These are phyloP conservation scores for Apis cerana DNA, from an alignment of 1,140 invertebrate genomes.

Conservation along the genomic window DNA sequence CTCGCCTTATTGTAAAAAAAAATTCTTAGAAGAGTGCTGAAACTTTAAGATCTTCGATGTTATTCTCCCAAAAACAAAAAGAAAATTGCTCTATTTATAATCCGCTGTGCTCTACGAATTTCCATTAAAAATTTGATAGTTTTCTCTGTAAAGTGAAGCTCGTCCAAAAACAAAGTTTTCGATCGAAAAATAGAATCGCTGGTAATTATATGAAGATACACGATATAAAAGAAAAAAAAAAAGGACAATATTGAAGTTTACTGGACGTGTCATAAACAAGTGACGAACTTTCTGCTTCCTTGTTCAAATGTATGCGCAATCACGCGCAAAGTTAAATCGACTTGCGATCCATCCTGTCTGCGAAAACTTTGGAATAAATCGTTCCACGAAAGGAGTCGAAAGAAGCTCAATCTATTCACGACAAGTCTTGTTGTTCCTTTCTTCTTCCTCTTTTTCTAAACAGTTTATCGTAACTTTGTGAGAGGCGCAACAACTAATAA, in stretches of 20 bases:
- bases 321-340: slow-evolving; percentile 58
- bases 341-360: slow-evolving; percentile 15
- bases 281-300: slow-evolving; percentile 38
- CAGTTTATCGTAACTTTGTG: neutral
- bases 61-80: no score
- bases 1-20: no score
- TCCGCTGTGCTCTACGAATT: no score
- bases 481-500: neutral
- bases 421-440: neutral
- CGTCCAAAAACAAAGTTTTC: no score
- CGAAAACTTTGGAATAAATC: slow-evolving; percentile 35
- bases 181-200: no score
- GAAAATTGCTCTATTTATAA: no score
- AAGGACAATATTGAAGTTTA: slow-evolving; percentile 9
- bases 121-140: no score
- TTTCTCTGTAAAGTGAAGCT: no score
- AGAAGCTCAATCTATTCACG: slow-evolving; percentile 8
- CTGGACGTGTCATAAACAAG: slow-evolving; percentile 39
- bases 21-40: no score
- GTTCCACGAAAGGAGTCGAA: slow-evolving; percentile 11
- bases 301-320: slow-evolving; percentile 40
- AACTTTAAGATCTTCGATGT: no score
- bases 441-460: neutral
- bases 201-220: neutral
- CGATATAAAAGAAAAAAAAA: no score